Base-by-base conservation (phyloP, 2,888 invertebrate genomes). In the Ligdia adustata region DNA sequence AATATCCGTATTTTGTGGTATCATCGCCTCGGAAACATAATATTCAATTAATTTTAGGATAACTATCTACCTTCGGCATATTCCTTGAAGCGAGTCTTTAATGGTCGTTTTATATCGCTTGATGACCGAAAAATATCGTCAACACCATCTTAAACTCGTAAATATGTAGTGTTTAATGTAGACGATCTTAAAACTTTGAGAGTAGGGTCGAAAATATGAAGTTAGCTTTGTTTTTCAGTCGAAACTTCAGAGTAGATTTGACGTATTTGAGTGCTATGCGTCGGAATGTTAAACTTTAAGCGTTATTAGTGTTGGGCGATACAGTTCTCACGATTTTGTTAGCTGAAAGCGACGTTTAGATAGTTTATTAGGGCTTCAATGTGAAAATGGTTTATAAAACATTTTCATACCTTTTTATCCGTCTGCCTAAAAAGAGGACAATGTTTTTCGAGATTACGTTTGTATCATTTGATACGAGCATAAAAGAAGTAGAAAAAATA, bases 21-120 rank as follows among this genome's bases (percentile, higher is more conserved):
- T 13, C 13, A 20, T 38, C 48, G 28, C 39, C 15, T 18, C 9
- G 34, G 56, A 47, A 54, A 54, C 42, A 43, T 57, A 47, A 55
- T 57, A 55, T 57, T 53, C 57, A 60, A 60, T 60, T 60, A 57
- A 57, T 57, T 48, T 37, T 20, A 22, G 31, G 59, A 60, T 60
- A 60, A 55, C 28, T 20, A 60, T 60, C 59, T 41, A 26, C 15
- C 50, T 41, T 43, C 46, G 49, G 52, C 52, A 28, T 9, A 59
- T 60, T 60, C 55, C 48, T 41, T 60, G 59, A 55, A 55, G 55
- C 49, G 33, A 14, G 38, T 18, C 15, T 42, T 48, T 49, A 49
- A 49, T 42, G 12, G 32, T 38, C 48, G 16, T 42, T 49, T 48
- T 39, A 49, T 37, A 28, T 15, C 33, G 13, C 28, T 38, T 49